Percentiles rank a stretch among this genome's conserved stretches.
phyloP scores from a whole-genome alignment of 2,888 invertebrate genomes.

The Leptinotarsa juncta region DNA sequence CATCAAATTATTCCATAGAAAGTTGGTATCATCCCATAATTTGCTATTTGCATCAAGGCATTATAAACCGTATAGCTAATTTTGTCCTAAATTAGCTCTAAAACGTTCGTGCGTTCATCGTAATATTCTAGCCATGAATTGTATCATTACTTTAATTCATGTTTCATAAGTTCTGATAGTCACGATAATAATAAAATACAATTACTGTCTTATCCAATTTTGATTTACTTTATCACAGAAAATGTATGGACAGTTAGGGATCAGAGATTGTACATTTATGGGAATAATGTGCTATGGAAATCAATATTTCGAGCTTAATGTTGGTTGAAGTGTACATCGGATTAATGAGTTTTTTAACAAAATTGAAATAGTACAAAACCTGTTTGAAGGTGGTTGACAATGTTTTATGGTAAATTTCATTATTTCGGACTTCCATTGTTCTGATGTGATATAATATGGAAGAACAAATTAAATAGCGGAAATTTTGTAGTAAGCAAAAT shows the following conservation, averaged over 20 bases:
- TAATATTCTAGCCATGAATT: slow-evolving; percentile 26
- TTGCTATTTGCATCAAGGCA: background rate
- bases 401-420: too few species aligned
- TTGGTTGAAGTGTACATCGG: background rate
- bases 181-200: slow-evolving; percentile 38
- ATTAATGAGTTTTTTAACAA: background rate
- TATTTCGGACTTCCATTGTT: too few species aligned
- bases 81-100: slow-evolving; percentile 6
- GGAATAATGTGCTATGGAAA: background rate
- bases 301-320: background rate
- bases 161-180: slow-evolving; percentile 36
- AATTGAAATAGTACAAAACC: background rate
- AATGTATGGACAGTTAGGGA: background rate
- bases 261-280: background rate
- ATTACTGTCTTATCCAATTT: slow-evolving; percentile 34
- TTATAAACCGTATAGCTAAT: slow-evolving; percentile 2
- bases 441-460: too few species aligned
- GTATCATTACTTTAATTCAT: slow-evolving; percentile 31
- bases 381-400: too few species aligned
- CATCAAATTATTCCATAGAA: background rate
- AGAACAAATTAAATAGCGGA: too few species aligned
- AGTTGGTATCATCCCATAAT: slow-evolving; percentile 5
- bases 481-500: too few species aligned
- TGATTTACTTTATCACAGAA: slow-evolving; percentile 12
- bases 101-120: slow-evolving; percentile 17